Base-by-base conservation (phyloP, 2,797 vertebrate species). In the Prionace glauca region DNA sequence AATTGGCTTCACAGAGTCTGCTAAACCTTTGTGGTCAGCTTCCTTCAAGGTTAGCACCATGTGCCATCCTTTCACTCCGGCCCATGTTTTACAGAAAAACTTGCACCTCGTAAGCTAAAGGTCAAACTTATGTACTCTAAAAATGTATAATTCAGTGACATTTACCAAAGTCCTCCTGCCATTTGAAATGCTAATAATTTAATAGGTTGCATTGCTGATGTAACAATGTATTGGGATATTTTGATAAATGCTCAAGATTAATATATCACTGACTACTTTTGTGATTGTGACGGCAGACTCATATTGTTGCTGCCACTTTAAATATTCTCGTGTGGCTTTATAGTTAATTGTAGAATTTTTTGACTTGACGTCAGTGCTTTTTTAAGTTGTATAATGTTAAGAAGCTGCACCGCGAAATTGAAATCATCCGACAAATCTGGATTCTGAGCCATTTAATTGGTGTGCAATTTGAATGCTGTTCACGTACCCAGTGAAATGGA, bases 151-250 rank as follows among this genome's bases (percentile, higher is more conserved):
- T 87, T 88, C 86, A 88, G 86, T 56, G 50, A 60, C 50, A 60
- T 88, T 60, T 56, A 26, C 45, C 50, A 88, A 29, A 88, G 86
- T 24, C 29, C 12, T 88, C 56, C 22, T 56, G 26, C 26, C 86
- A 88, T 88, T 60, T 1, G 10, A 3, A 29, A 0, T 69, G 62
- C n/a, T 22, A 69, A 71, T 93, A 1, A 45, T 69, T 93, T 36
- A 93, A 93, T 41, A 93, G 67, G 45, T 69, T 69, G 36, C 41
- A 65, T 67, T 67, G 91, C 9, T 93, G 65, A 69, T 67, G 20
- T 69, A 41, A 93, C 69, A 93, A 93, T 93, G 2, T 22, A 69
- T 65, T 69, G 91, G 91, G 41, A 67, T 93, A 71, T 67, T 93
- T 93, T 71, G 91, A 22, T 93, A 67, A 36, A 65, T 36, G n/a